A percentile compares a stretch with the other conserved stretches of the same genome.
Conservation (phyloP, 2,888 invertebrate genomes). For the Spodoptera exigua region DNA sequence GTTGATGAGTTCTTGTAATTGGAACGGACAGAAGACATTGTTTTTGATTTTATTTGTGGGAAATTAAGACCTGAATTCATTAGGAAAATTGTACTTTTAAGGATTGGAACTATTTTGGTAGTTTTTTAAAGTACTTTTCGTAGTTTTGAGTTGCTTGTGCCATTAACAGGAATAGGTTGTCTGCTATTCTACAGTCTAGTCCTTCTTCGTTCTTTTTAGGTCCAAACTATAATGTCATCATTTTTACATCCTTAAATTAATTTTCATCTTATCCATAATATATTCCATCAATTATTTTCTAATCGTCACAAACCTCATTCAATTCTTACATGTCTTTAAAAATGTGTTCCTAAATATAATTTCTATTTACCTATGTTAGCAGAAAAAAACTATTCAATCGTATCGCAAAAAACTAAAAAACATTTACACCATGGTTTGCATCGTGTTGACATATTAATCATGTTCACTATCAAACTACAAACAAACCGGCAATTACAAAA, state of each 20-base stretch:
- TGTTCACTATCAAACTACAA: constrained; percentile 30
- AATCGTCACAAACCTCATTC: too few relatives aligned
- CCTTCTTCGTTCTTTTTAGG: too few relatives aligned
- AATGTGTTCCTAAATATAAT: background rate
- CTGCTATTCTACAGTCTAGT: too few relatives aligned
- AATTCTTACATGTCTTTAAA: too few relatives aligned
- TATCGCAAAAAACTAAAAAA: constrained; percentile 4
- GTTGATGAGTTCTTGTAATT: constrained; percentile 28
- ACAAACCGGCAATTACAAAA: constrained; percentile 53
- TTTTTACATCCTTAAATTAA: too few relatives aligned
- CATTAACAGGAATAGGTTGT: too few relatives aligned
- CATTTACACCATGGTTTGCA: constrained; percentile 8
- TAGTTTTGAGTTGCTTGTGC: too few relatives aligned
- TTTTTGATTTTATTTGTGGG: constrained; percentile 6
- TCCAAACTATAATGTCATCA: too few relatives aligned
- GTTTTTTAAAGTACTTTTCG: too few relatives aligned
- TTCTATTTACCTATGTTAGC: background rate
- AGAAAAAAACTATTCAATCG: background rate
- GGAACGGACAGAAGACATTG: constrained; percentile 17
- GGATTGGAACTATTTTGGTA: too few relatives aligned
- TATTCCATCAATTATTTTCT: too few relatives aligned
- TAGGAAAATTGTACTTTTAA: background rate
- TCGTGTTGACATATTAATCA: constrained; percentile 32
- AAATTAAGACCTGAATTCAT: background rate
- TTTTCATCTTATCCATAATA: too few relatives aligned